Evolutionary conservation across 2,888 invertebrate species (phyloP).

Genomic region (Aspidiotus rigidus): DNA sequence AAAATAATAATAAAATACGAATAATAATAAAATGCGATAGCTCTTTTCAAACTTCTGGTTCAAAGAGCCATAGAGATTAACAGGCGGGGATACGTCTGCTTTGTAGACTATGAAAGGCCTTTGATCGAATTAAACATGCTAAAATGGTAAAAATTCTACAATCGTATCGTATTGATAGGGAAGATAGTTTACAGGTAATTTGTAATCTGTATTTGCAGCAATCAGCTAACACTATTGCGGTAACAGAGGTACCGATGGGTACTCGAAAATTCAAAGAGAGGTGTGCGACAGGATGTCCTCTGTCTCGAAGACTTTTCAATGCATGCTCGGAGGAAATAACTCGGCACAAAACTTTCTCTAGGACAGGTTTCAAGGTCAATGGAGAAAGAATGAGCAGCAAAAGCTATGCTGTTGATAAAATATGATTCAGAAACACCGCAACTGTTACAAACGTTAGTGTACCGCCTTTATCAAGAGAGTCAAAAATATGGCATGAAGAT

Average conservation of each 20-base stretch:
- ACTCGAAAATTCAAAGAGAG: background rate
- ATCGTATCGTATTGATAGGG: background rate
- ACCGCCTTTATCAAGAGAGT: too few relatives aligned
- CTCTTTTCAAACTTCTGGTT: too few relatives aligned
- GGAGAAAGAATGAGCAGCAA: too few relatives aligned
- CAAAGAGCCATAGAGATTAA: background rate
- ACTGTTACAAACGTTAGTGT: too few relatives aligned
- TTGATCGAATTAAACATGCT: background rate
- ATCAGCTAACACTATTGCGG: background rate
- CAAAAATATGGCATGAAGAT: background rate
- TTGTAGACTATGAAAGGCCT: background rate
- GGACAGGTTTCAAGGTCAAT: background rate
- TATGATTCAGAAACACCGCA: too few relatives aligned
- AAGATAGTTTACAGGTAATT: background rate
- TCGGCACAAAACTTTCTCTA: background rate
- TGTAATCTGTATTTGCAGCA: background rate
- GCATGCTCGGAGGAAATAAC: constrained; percentile 1
- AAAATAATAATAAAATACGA: too few relatives aligned
- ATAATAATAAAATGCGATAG: too few relatives aligned
- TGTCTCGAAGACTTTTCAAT: constrained; percentile 6
- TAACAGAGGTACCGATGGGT: background rate
- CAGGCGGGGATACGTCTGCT: background rate
- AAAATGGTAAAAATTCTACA: background rate
- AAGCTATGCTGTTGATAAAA: too few relatives aligned
- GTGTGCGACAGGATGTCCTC: background rate